Base-by-base conservation (phyloP, 92 coral and sea anemone genomes). In the Heliopora coerulea region DNA sequence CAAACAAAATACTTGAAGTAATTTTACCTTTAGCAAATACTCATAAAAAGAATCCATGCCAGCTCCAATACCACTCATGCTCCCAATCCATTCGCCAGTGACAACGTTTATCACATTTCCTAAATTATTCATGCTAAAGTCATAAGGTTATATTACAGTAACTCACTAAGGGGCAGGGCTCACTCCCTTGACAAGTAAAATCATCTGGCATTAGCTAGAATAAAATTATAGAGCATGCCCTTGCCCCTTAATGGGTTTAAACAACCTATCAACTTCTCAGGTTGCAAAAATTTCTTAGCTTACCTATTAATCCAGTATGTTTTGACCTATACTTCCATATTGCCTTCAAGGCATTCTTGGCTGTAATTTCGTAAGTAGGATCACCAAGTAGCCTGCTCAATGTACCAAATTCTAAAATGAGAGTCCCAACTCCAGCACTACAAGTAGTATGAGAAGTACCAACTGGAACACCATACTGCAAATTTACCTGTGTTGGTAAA, bases 61-160 rank as follows among this genome's bases (percentile, higher is more conserved):
- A 48, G 98, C 98, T 24, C 98, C 98, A n/a, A 90, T 54, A 13
- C 98, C 98, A 56, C 98, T 93, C 98, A 93, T 93, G 35, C 72
- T 82, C 23, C 91, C 92, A 8, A 74, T 76, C 98, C 98, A 93
- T 57, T 89, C 77, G 42, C 93, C 96, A 54, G 96, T 80, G 66
- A 62, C 75, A 25, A 93, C 73, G 67, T 93, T 83, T 44, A 93
- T 93, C 13, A 86, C 81, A 82, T 93, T 89, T 29, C 98, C 98
- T 93, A 50, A 9, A 80, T 23, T 18, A 60, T 0, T 59, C 59
- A 6, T 4, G 18, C n/a, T n/a, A 11, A 19, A 9, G 17, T 33
- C 5, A 44, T 25, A 27, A 3, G 17, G 1, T 24, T 65, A 0
- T 41, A 23, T 8, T n/a, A 23, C 3, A 46, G 3, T 24, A 17